Conservation (phyloP, 2,888 invertebrate genomes). For the Ischnura elegans region DNA sequence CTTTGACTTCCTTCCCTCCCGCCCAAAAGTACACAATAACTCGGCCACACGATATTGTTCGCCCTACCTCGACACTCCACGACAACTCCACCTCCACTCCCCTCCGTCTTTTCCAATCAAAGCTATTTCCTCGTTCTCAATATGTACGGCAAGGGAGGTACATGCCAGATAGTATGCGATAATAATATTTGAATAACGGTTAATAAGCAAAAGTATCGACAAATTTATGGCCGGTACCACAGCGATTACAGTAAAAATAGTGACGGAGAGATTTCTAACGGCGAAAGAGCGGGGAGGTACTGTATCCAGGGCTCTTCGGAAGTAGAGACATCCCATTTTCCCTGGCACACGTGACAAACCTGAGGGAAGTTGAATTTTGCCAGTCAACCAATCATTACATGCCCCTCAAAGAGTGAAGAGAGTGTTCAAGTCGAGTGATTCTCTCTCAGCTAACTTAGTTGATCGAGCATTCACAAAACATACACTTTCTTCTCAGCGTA, state of each 20-base stretch:
- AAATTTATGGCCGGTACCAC: no score
- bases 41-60: conserved; percentile 46
- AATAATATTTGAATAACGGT: no score
- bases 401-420: neutral
- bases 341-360: no score
- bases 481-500: no score
- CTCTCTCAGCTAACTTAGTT: neutral
- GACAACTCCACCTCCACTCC: neutral
- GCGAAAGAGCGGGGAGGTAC: no score
- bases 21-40: conserved; percentile 38
- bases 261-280: neutral
- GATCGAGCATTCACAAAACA: no score
- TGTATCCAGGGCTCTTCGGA: no score
- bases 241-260: no score
- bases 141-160: neutral
- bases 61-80: neutral
- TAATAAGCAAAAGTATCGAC: no score
- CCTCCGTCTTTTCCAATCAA: neutral
- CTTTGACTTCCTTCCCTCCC: neutral
- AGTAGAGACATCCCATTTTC: no score
- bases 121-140: neutral
- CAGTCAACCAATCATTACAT: neutral
- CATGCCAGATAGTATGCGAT: no score
- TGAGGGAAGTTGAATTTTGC: neutral
- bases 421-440: neutral